These are phyloP conservation scores for Caiman crocodilus DNA, from an alignment of 2,797 vertebrate species.

Conservation along the genomic window DNA sequence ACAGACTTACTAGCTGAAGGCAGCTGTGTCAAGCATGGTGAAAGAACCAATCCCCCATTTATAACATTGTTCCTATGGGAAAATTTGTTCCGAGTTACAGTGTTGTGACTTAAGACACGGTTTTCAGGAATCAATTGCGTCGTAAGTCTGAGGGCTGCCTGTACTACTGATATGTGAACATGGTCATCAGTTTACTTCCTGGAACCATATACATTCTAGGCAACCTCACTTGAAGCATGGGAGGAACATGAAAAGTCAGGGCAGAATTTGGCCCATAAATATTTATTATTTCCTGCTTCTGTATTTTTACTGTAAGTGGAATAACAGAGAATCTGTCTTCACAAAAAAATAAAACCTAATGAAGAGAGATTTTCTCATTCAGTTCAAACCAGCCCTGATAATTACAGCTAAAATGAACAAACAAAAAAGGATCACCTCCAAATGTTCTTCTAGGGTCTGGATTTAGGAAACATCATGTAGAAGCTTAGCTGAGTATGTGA, in stretches of 20 bases:
- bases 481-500: not conserved
- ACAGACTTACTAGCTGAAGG: too few relatives aligned
- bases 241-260: not conserved
- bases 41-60: too few relatives aligned
- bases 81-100: too few relatives aligned
- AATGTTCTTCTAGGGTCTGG: not conserved
- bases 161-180: not conserved
- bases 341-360: not conserved
- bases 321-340: not conserved
- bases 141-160: too few relatives aligned
- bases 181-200: not conserved
- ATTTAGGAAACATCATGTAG: not conserved
- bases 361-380: not conserved
- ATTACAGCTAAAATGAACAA: too few relatives aligned
- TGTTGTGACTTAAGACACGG: too few relatives aligned
- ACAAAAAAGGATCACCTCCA: not conserved
- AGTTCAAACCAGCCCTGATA: not conserved
- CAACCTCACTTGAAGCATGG: not conserved
- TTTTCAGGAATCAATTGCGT: too few relatives aligned
- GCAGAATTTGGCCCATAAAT: not conserved
- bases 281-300: not conserved
- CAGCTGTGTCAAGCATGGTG: too few relatives aligned
- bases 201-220: not conserved
- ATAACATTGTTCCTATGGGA: too few relatives aligned
- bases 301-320: not conserved